Base-by-base conservation (phyloP, 1,140 invertebrate genomes). In the Glomeris maerens region DNA sequence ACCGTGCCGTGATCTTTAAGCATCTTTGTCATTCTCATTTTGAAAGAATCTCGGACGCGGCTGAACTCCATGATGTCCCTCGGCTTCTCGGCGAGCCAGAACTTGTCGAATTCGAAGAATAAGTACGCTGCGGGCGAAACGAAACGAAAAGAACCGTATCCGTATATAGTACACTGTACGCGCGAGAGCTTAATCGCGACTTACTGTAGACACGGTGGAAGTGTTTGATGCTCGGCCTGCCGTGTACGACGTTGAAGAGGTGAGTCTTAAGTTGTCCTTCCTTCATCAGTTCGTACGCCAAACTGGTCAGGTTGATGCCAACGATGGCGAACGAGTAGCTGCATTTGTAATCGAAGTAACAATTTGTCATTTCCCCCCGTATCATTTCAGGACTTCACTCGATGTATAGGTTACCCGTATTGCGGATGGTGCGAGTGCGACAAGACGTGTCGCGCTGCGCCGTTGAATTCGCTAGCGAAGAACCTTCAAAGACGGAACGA, bases 61-160 rank as follows among this genome's bases (percentile, higher is more conserved):
- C 83, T 83, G 66, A 96, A 96, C 64, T 95, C 86, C 91, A 96
- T 96, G 51, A 96, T 86, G 66, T 91, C 84, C 52, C 76, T 76
- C 0, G 91, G 90, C 60, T 90, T 89, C 26, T 86, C 83, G 50
- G 83, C 74, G 42, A 92, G 76, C 92, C 92, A 96, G 64, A 90
- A 83, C 58, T 80, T 79, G 67, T 94, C 88, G 72, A 97, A 96
- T 62, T 92, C 83, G 60, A 82, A 87, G 68, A 94, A 91, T 31
- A 95, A 68, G 65, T 90, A 93, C 69, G 65, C 70, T 72, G 51
- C 17, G 60, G 25, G 25, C 10, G 25, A 5, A 17, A 17, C 31
- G 17, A 27, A 14, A 42, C 21, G n/a, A 25, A 28, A 53, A 50
- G 13, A 17, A 38, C 1, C 26, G 46, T 42, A 13, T 13, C 17